Base-by-base conservation (phyloP, 2,113 vertebrate genomes). In the Poecilia latipinna region DNA sequence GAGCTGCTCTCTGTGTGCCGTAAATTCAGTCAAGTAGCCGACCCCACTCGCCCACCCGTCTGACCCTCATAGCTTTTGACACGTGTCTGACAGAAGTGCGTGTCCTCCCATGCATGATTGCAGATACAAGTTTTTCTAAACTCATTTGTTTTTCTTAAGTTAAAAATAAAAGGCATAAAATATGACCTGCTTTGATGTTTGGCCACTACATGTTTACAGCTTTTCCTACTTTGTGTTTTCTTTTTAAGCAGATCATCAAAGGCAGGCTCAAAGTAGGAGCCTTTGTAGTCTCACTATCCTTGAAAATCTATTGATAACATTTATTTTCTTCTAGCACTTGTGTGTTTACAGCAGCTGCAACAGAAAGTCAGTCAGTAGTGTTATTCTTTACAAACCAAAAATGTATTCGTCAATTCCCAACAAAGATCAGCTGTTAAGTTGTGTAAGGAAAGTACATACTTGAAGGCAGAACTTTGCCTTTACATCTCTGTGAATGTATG, bases 11-110 rank as follows among this genome's bases (percentile, higher is more conserved):
- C 78, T 65, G 76, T 78, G 68, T 80, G 69, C 70, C 75, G 26
- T 84, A 89, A 89, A 89, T 19, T 74, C 84, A 80, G 82, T 80
- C 90, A 86, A 79, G 85, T 68, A 62, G 60, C 67, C 88, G 82
- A 89, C 80, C 84, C 67, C 72, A 83, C 78, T 83, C 85, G 79
- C 82, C 64, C n/a, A 66, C 82, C 64, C n/a, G 66, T 61, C 75
- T 84, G 86, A 91, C 88, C 89, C 92, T 92, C 75, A 79, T 48
- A 72, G 73, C 35, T 24, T 65, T 69, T 74, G 76, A 85, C 80
- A 85, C 63, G 73, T 68, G 75, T 75, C 78, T 44, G 63, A 82
- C 72, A 70, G 68, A 44, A 54, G 19, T 26, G 22, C 79, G 35
- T 66, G 35, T 37, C 35, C 35, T 37, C 35, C 35, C 2, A 10